phyloP scores from a whole-genome alignment of 64 coral and sea anemone genomes.

The Dendrophyllia cribrosa region DNA sequence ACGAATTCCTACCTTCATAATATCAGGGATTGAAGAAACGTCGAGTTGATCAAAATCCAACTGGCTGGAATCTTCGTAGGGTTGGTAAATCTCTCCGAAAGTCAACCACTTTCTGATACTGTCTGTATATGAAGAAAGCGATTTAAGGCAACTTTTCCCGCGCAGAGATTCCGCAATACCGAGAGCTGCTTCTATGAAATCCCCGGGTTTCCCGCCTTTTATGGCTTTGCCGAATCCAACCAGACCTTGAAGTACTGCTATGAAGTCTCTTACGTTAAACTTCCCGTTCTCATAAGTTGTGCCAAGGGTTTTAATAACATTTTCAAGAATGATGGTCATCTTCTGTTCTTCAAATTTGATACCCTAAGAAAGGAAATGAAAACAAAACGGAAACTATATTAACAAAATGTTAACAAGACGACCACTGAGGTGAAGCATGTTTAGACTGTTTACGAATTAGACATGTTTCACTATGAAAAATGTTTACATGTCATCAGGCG shows the following conservation, averaged over 20 bases:
- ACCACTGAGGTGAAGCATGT: no score
- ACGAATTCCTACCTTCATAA: background rate
- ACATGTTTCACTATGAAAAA: no score
- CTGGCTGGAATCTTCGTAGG: background rate
- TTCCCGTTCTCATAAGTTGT: background rate
- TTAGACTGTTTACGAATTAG: no score
- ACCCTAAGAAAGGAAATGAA: no score
- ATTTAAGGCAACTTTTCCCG: background rate
- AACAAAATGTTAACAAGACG: no score
- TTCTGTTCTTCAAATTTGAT: background rate
- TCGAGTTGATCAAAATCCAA: conserved; percentile 5
- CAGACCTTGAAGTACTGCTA: background rate
- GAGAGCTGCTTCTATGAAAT: background rate
- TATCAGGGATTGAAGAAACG: background rate
- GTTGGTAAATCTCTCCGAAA: background rate
- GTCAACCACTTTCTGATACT: background rate
- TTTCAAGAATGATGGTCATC: background rate
- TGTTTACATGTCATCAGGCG: no score
- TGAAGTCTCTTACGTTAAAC: background rate
- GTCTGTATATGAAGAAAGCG: background rate
- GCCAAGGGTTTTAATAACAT: background rate
- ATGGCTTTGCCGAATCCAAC: background rate
- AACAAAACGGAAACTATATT: no score
- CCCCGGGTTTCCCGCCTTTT: background rate
- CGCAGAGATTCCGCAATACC: background rate